phyloP scores from a whole-genome alignment of 2,888 invertebrate species.

The Mimumesa dahlbomi region DNA sequence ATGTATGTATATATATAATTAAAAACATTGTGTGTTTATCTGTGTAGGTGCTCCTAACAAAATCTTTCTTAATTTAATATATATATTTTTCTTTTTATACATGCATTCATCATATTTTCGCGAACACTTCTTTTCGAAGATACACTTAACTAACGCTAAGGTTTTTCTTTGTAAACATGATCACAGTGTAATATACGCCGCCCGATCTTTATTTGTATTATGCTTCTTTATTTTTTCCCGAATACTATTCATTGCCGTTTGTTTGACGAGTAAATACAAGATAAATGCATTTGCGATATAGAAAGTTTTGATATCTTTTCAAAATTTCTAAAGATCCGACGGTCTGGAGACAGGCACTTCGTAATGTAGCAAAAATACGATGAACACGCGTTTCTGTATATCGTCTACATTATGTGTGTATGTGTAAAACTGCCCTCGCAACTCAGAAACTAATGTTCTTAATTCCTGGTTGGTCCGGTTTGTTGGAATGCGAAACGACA shows the following conservation, averaged over 20 bases:
- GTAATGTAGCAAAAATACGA: conserved; percentile 74
- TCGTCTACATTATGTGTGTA: too few species aligned
- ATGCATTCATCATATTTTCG: conserved; percentile 71
- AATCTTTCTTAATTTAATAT: conserved; percentile 3
- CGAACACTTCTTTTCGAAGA: not conserved
- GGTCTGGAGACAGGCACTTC: too few species aligned
- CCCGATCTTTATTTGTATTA: too few species aligned
- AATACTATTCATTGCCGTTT: too few species aligned
- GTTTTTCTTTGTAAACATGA: conserved; percentile 75
- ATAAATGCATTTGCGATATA: too few species aligned
- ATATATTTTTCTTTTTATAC: not conserved
- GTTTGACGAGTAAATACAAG: too few species aligned
- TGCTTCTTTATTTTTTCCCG: too few species aligned
- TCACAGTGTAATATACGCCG: conserved; percentile 73
- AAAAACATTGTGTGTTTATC: too few species aligned
- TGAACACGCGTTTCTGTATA: conserved; percentile 67
- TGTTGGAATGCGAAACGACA: conserved; percentile 78
- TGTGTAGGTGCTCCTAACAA: conserved; percentile 5
- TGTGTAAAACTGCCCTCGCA: conserved; percentile 67
- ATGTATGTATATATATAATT: too few species aligned
- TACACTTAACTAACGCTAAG: conserved; percentile 60
- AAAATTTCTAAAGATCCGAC: too few species aligned
- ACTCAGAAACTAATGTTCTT: too few species aligned
- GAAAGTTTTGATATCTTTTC: too few species aligned
- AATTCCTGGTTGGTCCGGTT: conserved; percentile 27